A percentile compares a stretch with the other conserved stretches of the same genome.
These are phyloP conservation scores for Crotophaga sulcirostris DNA, from an alignment of 2,113 vertebrate species.

Conservation along the genomic window DNA sequence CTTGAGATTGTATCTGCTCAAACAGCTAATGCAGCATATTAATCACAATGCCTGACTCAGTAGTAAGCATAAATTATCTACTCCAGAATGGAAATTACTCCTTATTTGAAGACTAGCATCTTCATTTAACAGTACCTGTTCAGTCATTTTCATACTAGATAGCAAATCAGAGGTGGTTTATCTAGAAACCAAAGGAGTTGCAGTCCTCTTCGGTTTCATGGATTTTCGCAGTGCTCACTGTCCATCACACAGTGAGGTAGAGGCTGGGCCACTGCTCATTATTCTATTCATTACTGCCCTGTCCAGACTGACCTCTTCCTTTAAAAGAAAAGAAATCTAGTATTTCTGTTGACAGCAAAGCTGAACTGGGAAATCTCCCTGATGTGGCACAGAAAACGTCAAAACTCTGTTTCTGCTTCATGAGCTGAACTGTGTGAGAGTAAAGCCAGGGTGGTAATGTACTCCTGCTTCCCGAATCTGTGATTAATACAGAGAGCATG, in stretches of 20 bases:
- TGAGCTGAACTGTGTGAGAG: neutral
- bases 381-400: neutral
- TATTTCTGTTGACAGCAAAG: neutral
- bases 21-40: slow-evolving; percentile 10
- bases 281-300: neutral
- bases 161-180: neutral
- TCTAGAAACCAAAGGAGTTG: neutral
- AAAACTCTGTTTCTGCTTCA: neutral
- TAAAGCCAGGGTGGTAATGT: neutral
- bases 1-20: slow-evolving; percentile 36
- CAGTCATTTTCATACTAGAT: neutral
- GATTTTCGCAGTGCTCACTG: neutral
- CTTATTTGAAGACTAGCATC: neutral
- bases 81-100: neutral
- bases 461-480: neutral
- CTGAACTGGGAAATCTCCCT: neutral
- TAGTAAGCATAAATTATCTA: slow-evolving; percentile 12
- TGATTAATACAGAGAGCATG: neutral
- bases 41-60: neutral
- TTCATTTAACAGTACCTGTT: neutral
- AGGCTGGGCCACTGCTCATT: neutral
- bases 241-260: neutral
- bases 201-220: neutral
- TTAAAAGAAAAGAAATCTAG: neutral
- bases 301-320: neutral